Evolutionary conservation across 2,888 invertebrate species (phyloP).

Genomic region (Eulithis testata): DNA sequence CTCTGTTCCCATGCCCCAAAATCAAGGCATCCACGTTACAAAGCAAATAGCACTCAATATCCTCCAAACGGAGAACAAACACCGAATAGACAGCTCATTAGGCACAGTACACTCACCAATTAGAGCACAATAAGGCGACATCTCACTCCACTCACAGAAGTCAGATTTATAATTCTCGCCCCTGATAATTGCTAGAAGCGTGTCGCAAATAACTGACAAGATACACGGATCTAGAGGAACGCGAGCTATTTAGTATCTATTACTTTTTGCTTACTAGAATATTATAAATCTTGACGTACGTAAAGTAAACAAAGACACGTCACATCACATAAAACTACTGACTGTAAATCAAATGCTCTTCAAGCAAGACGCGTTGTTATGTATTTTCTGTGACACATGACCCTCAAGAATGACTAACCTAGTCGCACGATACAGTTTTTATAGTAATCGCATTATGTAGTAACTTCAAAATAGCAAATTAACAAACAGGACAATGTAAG

Average conservation of each 20-base stretch:
- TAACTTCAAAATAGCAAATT: conserved; percentile 14
- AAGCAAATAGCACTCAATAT: conserved; percentile 1
- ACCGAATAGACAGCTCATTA: conserved; percentile 35
- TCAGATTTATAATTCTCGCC: conserved; percentile 56
- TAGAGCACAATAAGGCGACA: conserved; percentile 55
- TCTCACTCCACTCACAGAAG: conserved; percentile 41
- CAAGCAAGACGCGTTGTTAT: not conserved
- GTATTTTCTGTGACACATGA: conserved; percentile 9
- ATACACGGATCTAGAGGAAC: conserved; percentile 46
- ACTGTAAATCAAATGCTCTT: not conserved
- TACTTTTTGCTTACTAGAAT: not conserved
- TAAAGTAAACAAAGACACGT: not conserved
- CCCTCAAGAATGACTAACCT: conserved; percentile 10
- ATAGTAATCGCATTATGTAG: not conserved
- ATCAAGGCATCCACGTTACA: not conserved
- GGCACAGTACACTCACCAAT: conserved; percentile 58
- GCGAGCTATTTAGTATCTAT: not conserved
- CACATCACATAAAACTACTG: not conserved
- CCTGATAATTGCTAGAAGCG: conserved; percentile 53
- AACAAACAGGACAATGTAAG: conserved; percentile 13
- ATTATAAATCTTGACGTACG: too few species aligned
- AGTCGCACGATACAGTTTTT: not conserved
- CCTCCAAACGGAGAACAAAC: conserved; percentile 5
- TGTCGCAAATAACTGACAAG: conserved; percentile 53
- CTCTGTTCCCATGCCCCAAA: not conserved